Evolutionary conservation across 2,888 invertebrate genomes (phyloP), one percentile per base, ranked within the genome.

Genomic region (Apotomis turbidana): DNA sequence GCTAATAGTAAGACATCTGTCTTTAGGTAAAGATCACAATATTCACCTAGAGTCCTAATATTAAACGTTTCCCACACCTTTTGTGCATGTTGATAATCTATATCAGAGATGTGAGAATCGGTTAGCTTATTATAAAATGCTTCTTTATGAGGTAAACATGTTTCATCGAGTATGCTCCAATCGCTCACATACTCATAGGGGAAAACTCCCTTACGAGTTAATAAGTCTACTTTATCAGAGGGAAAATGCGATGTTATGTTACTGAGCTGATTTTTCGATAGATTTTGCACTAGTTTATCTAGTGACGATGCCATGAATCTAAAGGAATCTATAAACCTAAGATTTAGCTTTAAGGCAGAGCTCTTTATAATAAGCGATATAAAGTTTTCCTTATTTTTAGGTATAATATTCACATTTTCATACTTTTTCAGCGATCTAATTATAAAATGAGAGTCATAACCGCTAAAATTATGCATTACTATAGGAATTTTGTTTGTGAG

Each of bases 11-110:
- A n/a, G n/a, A 27, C 27, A 27, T 27, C 27, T 27, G 27, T 27
- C 27, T 27, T 27, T 27, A 85, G 27, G 27, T 27, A 27, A 2
- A 27, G 27, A 27, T 27, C 27, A 27, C 27, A 27, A 27, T 27
- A 27, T 55, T 84, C 79, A 5, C 71, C 70, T 59, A 86, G 74
- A 41, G 72, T 78, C 38, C 72, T 61, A 69, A 79, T 77, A 4
- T 76, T 12, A 73, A 83, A 83, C 51, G 69, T 51, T n/a, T 73
- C 15, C 81, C 82, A 84, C 5, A 84, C 77, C n/a, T 71, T 63
- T 46, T 75, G 12, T 3, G 81, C 81, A 44, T 77, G 78, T 3
- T 49, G 1, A 74, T 82, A 82, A 6, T 82, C 74, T 1, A 74
- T 66, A 44, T 74, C 54, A 4, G 76, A n/a, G n/a, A 80, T 75